Base-by-base conservation (phyloP, 92 coral and sea anemone genomes). In the Muricea muricata region DNA sequence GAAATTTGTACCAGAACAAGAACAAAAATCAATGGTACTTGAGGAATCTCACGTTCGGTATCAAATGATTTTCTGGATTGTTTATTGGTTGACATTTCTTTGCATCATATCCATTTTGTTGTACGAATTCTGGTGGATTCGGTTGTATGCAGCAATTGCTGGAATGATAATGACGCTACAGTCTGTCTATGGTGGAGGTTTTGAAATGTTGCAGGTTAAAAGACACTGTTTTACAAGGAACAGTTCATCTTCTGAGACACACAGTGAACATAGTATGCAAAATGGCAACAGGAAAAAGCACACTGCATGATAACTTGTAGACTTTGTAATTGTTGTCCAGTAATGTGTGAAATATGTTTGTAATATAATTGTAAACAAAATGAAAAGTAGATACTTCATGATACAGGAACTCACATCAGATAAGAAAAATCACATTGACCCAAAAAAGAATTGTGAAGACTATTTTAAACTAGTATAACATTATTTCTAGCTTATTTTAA, bases 71-170 rank as follows among this genome's bases (percentile, higher is more conserved):
- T 57, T 55, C 20, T 91, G 85, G 34, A 73, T 94, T 4, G 11
- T 88, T 0, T 88, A 88, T 78, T 97, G 99, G 99, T 15, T 88
- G 10, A 20, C 65, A 33, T 94, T 97, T 67, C 78, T 83, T 18
- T 30, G 81, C 30, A n/a, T 79, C 10, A 46, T 74, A 21, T 69
- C 50, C 5, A 32, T 87, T 50, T 81, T 84, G 18, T 29, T 97
- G 65, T 90, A 90, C 66, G 23, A 74, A 9, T 85, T 84, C 0
- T 37, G 65, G 20, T 32, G 83, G 34, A 86, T 94, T 4, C 78
- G 97, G 66, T 93, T 94, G 98, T 97, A 90, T 84, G 79, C 87
- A 55, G 75, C 88, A 29, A 55, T 78, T 24, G 80, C 85, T 61
- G 11, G 78, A 6, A 60, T 65, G 0, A 20, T 91, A 5, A 90